Base-by-base conservation (phyloP, 2,797 vertebrate genomes). In the Clarias pachynema region DNA sequence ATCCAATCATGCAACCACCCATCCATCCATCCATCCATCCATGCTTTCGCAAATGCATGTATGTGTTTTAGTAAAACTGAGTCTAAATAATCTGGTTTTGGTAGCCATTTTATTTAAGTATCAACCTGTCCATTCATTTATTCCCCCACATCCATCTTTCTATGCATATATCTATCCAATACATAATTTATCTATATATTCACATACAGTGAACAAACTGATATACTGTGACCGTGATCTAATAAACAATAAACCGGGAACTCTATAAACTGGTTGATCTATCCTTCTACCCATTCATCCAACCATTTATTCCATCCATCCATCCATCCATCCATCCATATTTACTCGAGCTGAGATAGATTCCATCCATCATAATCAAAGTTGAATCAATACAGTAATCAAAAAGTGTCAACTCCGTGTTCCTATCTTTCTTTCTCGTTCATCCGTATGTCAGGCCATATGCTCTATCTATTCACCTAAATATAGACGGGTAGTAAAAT, bases 291-390 rank as follows among this genome's bases (percentile, higher is more conserved):
- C 20, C 9, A n/a, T 62, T 3, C 59, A 26, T 81, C 65, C 4
- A 37, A 70, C 20, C 12, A n/a, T n/a, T 49, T 49, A 49, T 49
- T 34, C 53, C 31, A 70, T 40, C 34, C 59, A 40, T 82, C 22
- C 20, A n/a, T 34, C 53, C 31, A 70, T 59, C 66, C 4, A 37
- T 60, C 56, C 34, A 79, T 40, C 34, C 59, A 40, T 62, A 24
- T 63, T 14, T 62, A n/a, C 29, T 15, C 57, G 62, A 59, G 14
- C 31, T 60, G 20, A 60, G 20, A 60, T 15, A 24, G 20, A 31
- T 22, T 9, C 22, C 75, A 79, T 79, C 29, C 75, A 62, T 78
- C 31, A 78, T 62, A 60, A 24, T 78, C 75, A 78, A 78, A 78
- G 10, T 12, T 77, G 29, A 20, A 22, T 24, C 15, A 57, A 77